phyloP scores from a whole-genome alignment of 2,113 vertebrate species.

The Hippocampus zosterae region DNA sequence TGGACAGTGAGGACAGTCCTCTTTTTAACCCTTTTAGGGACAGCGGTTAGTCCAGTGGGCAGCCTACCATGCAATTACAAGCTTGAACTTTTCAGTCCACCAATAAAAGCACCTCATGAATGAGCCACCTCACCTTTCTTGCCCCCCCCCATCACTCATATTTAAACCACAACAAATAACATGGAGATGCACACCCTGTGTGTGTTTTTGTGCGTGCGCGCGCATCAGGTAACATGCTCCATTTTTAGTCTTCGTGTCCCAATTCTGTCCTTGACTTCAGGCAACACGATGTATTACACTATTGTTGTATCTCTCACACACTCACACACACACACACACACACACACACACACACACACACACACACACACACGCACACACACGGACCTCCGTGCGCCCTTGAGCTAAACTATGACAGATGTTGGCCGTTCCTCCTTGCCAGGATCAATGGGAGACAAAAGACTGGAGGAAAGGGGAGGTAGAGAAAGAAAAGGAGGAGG shows the following conservation, averaged over 20 bases:
- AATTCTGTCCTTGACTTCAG: constrained; percentile 69
- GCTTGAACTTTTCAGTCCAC: too few relatives aligned
- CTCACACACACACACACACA: constrained; percentile 1
- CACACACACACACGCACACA: constrained; percentile 9
- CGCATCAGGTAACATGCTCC: constrained; percentile 47
- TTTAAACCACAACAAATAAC: neutral
- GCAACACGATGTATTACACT: constrained; percentile 65
- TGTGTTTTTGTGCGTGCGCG: neutral
- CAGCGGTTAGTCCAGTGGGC: too few relatives aligned
- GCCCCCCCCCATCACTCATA: neutral
- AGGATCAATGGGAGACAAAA: constrained; percentile 61
- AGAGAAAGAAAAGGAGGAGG: constrained; percentile 4
- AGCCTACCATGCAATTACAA: too few relatives aligned
- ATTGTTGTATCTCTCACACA: neutral
- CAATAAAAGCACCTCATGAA: constrained; percentile 4
- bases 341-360: neutral
- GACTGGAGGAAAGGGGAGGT: constrained; percentile 47
- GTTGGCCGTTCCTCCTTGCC: constrained; percentile 52
- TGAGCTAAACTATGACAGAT: constrained; percentile 67
- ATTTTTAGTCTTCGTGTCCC: constrained; percentile 69
- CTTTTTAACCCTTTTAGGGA: too few relatives aligned
- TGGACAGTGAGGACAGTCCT: too few relatives aligned
- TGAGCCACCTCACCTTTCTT: neutral
- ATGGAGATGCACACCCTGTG: neutral
- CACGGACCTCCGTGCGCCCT: constrained; percentile 59